Conservation (phyloP, 2,888 invertebrate species). For the Drosophila cognata region DNA sequence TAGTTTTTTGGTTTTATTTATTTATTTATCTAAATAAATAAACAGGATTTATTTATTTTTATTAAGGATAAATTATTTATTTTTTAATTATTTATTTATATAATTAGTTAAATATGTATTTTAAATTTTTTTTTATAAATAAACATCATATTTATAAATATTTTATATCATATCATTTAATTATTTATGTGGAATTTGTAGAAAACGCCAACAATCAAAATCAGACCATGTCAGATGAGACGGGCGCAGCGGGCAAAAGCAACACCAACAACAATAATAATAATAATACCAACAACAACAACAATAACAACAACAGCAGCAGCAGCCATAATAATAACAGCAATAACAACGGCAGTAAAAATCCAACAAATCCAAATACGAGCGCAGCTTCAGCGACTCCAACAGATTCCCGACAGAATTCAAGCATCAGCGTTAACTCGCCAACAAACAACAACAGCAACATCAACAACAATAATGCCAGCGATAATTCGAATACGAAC, state of each 20-base stretch:
- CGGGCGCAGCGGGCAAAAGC: slow-evolving; percentile 36
- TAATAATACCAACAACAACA: slow-evolving; percentile 17
- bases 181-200: slow-evolving; percentile 8
- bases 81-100: background rate
- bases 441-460: slow-evolving; percentile 9
- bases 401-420: slow-evolving; percentile 44
- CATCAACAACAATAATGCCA: slow-evolving; percentile 3
- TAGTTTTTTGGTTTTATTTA: background rate
- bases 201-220: slow-evolving; percentile 47
- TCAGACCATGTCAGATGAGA: slow-evolving; percentile 64
- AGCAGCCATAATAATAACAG: slow-evolving; percentile 12
- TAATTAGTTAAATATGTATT: background rate
- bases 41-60: background rate
- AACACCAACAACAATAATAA: slow-evolving; percentile 12
- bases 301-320: slow-evolving; percentile 11
- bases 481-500: background rate
- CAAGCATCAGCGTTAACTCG: slow-evolving; percentile 8
- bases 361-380: slow-evolving; percentile 9
- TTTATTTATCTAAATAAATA: background rate
- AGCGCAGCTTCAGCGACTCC: background rate
- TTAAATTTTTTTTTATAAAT: too few relatives aligned
- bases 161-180: background rate
- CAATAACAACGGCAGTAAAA: slow-evolving; percentile 24
- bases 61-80: background rate
- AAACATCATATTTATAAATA: too few relatives aligned